Evolutionary conservation across 2,797 vertebrate species (phyloP), one percentile per base, ranked within the genome.

Genomic region (Spinus olivaceus): DNA sequence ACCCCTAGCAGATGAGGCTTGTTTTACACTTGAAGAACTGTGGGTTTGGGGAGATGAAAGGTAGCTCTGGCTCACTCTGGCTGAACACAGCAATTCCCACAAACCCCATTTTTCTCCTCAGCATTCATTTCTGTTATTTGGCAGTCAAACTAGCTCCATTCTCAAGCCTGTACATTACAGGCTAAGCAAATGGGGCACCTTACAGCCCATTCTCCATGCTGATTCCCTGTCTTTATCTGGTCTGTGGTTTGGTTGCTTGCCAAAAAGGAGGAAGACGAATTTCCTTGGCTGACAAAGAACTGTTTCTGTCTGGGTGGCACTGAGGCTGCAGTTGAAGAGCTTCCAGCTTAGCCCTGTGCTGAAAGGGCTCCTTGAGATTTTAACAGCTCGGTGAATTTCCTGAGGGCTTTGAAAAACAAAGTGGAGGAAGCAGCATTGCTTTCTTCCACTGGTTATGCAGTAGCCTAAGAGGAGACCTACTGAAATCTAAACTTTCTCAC

Each of bases 321-420:
- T 63, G 56, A 74, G 74, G 67, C 51, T 49, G 32, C 51, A 90
- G 86, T 53, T 8, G 1, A 86, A 86, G 51, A 49, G 53, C 23
- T 84, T 91, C 71, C 84, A 82, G 70, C 30, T 64, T 80, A 72
- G 86, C 42, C 32, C 37, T 67, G 32, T 73, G 65, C 84, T 95
- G 89, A 94, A 93, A 82, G 41, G 27, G 14, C 25, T 92, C 35
- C 53, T 91, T 90, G 72, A 76, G 65, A 24, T 61, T 95, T 66
- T 85, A 65, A 50, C 41, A 30, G 41, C 67, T 87, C 5, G 3
- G 56, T 39, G 28, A 47, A 56, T 88, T 94, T 94, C 57, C 80
- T 77, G 66, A 64, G 27, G 9, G 27, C 65, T 88, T 87, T 79
- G 70, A 80, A 95, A 94, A 54, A 57, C 2, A 2, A 67, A 91